Conservation (phyloP, 2,797 vertebrate genomes). For the Myotis vivesi region DNA sequence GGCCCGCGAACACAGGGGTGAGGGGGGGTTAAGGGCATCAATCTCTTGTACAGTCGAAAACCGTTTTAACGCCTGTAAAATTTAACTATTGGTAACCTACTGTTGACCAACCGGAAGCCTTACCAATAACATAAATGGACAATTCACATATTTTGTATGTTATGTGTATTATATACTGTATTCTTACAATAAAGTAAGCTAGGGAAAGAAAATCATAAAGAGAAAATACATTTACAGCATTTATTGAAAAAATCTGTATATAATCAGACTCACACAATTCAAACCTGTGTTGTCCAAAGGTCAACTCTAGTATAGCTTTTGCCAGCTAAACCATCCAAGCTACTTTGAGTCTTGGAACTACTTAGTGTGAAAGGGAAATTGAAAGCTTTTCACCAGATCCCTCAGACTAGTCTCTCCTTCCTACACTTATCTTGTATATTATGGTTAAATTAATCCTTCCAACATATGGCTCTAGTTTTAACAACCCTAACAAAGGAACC, state of each 20-base stretch:
- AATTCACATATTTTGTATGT: neutral
- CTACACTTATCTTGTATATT: neutral
- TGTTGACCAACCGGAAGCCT: neutral
- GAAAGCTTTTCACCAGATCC: neutral
- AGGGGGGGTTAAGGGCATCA: neutral
- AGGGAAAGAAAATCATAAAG: neutral
- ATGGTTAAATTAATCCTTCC: conserved; percentile 22
- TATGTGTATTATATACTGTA: neutral
- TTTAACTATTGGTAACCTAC: neutral
- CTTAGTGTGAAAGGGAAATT: neutral
- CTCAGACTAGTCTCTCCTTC: neutral
- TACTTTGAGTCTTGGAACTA: conserved; percentile 7
- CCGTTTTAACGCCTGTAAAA: neutral
- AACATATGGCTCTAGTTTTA: neutral
- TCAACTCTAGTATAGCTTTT: neutral
- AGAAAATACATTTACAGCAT: neutral
- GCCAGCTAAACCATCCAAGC: neutral
- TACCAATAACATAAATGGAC: neutral
- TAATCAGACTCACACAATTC: neutral
- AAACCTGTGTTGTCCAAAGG: neutral
- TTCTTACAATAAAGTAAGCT: neutral
- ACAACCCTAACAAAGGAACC: conserved; percentile 35
- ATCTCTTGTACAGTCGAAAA: neutral
- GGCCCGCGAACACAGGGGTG: neutral
- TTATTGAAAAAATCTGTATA: neutral